Conservation (phyloP, 2,113 vertebrate species). For the Thryonomys swinderianus region DNA sequence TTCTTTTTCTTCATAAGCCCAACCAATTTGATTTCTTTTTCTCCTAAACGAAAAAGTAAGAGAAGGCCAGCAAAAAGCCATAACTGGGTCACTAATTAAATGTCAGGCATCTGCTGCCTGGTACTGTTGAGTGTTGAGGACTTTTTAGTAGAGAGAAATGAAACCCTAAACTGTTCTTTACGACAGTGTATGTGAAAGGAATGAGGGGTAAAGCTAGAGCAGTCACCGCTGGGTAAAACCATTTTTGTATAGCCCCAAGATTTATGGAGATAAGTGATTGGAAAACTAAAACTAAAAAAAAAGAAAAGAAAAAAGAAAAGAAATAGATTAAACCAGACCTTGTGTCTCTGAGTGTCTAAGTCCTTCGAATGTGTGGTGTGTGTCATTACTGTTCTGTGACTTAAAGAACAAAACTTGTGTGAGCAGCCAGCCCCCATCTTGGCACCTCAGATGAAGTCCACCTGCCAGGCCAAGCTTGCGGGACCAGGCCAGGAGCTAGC, state of each 20-base stretch:
- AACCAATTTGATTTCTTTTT: slow-evolving; percentile 78
- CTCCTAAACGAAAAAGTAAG: slow-evolving; percentile 80
- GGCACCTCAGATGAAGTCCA: not conserved
- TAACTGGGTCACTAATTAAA: slow-evolving; percentile 94
- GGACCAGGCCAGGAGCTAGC: not conserved
- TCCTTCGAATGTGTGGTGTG: not conserved
- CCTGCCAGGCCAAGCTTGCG: not conserved
- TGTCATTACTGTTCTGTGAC: not conserved
- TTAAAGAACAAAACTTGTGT: not conserved
- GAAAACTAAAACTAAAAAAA: not conserved
- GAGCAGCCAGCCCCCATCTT: not conserved
- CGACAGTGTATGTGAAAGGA: slow-evolving; percentile 17
- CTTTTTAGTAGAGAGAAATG: slow-evolving; percentile 84
- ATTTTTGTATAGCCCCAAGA: not conserved
- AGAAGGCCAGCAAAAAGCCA: slow-evolving; percentile 87
- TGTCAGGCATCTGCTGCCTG: slow-evolving; percentile 87
- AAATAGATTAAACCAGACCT: not conserved
- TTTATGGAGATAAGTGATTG: not conserved
- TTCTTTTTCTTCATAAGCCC: slow-evolving; percentile 74
- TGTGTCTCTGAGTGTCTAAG: not conserved
- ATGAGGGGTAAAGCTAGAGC: slow-evolving; percentile 49
- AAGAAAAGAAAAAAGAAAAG: not conserved
- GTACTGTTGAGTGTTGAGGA: slow-evolving; percentile 83
- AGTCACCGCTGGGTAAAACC: not conserved
- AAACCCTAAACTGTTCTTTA: slow-evolving; percentile 51